These are phyloP conservation scores for Monochamus saltuarius DNA, from an alignment of 1,140 invertebrate genomes.

Conservation along the genomic window DNA sequence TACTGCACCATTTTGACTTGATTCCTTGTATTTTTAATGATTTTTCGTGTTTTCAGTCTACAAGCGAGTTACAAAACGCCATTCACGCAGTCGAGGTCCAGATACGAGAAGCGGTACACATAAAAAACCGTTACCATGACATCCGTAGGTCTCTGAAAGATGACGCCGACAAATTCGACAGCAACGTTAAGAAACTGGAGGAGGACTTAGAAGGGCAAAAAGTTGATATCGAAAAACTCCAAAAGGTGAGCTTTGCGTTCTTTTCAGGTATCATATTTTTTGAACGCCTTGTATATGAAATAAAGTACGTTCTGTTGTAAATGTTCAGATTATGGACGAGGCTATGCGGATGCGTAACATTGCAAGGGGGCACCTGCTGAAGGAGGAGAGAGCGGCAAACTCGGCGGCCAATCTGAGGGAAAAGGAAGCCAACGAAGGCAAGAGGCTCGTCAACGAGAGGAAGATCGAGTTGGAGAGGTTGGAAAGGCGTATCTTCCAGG, in stretches of 20 bases:
- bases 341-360: constrained; percentile 67
- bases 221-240: constrained; percentile 68
- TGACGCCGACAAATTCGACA: constrained; percentile 72
- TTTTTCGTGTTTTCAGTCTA: constrained; percentile 55
- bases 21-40: no score
- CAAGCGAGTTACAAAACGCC: constrained; percentile 71
- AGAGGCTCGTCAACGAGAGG: constrained; percentile 66
- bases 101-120: constrained; percentile 75
- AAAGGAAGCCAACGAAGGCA: constrained; percentile 61
- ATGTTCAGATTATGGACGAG: constrained; percentile 52
- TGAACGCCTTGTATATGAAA: not conserved
- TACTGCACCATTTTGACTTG: no score
- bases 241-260: constrained; percentile 46
- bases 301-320: not conserved
- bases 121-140: constrained; percentile 72
- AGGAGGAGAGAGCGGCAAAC: constrained; percentile 66
- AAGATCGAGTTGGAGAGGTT: constrained; percentile 69
- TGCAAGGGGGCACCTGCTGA: constrained; percentile 63
- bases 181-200: constrained; percentile 67
- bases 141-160: constrained; percentile 70
- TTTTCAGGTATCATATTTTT: no score
- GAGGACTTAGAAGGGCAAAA: constrained; percentile 66
- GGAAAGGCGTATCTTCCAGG: constrained; percentile 68
- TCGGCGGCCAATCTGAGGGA: constrained; percentile 64
- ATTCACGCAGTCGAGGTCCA: constrained; percentile 75